These are phyloP conservation scores for Microchirus variegatus DNA, from an alignment of 2,797 vertebrate genomes.

Conservation along the genomic window DNA sequence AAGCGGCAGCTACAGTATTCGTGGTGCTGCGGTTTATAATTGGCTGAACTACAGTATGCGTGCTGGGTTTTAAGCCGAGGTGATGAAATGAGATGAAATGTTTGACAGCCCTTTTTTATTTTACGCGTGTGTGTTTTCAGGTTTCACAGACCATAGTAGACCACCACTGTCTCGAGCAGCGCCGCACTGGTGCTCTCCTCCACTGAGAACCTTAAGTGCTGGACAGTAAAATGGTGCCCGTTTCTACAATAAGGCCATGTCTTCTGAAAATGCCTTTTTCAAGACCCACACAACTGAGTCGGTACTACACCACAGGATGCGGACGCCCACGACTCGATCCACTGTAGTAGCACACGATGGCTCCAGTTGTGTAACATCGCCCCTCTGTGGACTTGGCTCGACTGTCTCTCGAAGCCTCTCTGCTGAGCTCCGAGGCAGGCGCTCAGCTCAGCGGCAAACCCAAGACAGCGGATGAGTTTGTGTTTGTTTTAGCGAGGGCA, in stretches of 20 bases:
- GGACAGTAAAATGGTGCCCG: constrained; percentile 89
- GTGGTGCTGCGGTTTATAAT: neutral
- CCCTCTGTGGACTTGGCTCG: constrained; percentile 53
- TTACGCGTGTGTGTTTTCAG: constrained; percentile 66
- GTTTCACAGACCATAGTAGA: constrained; percentile 99
- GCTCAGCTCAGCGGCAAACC: constrained; percentile 43
- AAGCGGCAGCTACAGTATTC: neutral
- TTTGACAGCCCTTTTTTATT: too few species aligned
- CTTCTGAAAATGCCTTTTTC: constrained; percentile 91
- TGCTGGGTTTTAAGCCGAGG: neutral
- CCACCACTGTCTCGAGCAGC: constrained; percentile 84
- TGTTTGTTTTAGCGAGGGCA: constrained; percentile 30
- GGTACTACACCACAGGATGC: constrained; percentile 60
- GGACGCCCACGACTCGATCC: constrained; percentile 61
- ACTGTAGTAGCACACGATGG: constrained; percentile 71
- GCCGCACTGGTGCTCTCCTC: constrained; percentile 70
- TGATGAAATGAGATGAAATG: constrained; percentile 20
- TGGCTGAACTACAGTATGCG: neutral
- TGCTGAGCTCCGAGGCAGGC: constrained; percentile 60
- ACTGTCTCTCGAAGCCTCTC: constrained; percentile 40
- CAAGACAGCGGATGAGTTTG: constrained; percentile 36
- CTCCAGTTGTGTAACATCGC: constrained; percentile 54
- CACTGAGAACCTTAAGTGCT: constrained; percentile 96
- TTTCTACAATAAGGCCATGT: constrained; percentile 88
- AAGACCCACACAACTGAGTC: constrained; percentile 72